Base-by-base conservation (phyloP, 2,888 invertebrate genomes). In the Eupithecia inturbata region DNA sequence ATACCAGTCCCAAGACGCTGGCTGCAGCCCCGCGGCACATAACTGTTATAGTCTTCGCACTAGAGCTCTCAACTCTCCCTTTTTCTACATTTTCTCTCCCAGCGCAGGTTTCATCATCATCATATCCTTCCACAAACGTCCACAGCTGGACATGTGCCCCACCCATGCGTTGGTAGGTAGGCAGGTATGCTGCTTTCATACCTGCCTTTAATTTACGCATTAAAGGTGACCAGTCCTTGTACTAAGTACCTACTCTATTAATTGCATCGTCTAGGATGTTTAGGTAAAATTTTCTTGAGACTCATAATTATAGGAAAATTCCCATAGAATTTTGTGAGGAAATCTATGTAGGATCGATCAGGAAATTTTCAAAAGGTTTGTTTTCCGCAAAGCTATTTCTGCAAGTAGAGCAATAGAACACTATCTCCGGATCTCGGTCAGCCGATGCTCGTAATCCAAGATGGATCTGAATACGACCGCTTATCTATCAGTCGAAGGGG, bases 401-500 rank as follows among this genome's bases (percentile, higher is more conserved):
- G 19, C 39, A 64, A 36, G 39, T 39, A 41, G 66, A 26, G 22
- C 39, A 39, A 66, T 16, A 66, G 22, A 22, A 26, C 33, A 22
- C 39, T 7, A 66, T 66, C 66, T 39, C 26, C n/a, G n/a, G 63
- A 66, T 66, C 66, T 66, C 53, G 53, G 87, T 86, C 87, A 87
- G 84, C 86, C 82, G 77, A 66, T 67, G 53, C 64, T n/a, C 10
- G 22, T 39, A 22, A 22, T 22, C 22, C 66, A 31, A 71, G 66
- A 71, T 71, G 71, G 31, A 69, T 72, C 57, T 64, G 64, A 63
- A 53, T 68, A 53, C 33, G 49, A 36, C 49, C 63, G 36, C 57
- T 57, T 45, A 33, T 64, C 31, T 12, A 33, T 72, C 57, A 64
- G 53, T 57, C 53, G 26, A n/a, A 78, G 82, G 82, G 78, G 78